A percentile compares a stretch with the other conserved stretches of the same genome.
Conservation (phyloP, 2,888 invertebrate genomes). For the Leptogaster cylindrica region DNA sequence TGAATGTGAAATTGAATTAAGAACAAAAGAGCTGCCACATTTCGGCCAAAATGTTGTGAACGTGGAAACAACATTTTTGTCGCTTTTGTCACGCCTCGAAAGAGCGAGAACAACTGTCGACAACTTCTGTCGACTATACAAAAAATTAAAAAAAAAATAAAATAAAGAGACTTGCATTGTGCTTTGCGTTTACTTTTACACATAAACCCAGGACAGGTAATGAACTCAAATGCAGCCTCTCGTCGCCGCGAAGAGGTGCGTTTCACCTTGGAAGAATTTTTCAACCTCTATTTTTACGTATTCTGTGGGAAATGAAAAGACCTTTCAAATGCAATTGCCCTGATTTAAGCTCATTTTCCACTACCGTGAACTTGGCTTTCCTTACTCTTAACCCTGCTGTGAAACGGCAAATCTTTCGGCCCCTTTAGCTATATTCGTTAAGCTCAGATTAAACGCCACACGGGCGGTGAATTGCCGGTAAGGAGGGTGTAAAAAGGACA, state of each 20-base stretch:
- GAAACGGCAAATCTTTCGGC: conserved; percentile 21
- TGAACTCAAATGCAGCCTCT: conserved; percentile 17
- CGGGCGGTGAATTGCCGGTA: not conserved
- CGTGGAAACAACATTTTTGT: no score
- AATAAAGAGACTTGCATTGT: no score
- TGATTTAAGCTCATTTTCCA: conserved; percentile 39
- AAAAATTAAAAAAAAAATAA: no score
- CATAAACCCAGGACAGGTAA: conserved; percentile 14
- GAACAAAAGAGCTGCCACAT: no score
- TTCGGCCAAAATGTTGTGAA: no score
- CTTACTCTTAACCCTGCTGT: conserved; percentile 18
- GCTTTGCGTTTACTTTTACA: not conserved
- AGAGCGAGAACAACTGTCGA: no score
- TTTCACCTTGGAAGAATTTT: not conserved
- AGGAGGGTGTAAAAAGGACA: no score
- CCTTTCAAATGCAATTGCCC: conserved; percentile 39
- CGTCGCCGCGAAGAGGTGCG: conserved; percentile 1
- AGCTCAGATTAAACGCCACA: conserved; percentile 26
- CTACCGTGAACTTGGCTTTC: conserved; percentile 25
- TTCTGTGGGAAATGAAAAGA: conserved; percentile 25
- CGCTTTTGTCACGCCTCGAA: no score
- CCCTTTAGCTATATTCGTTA: no score
- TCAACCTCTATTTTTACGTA: conserved; percentile 6
- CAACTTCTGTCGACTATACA: no score
- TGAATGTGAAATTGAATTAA: no score